Conservation (phyloP, 1,140 invertebrate genomes). For the Eumeta japonica region DNA sequence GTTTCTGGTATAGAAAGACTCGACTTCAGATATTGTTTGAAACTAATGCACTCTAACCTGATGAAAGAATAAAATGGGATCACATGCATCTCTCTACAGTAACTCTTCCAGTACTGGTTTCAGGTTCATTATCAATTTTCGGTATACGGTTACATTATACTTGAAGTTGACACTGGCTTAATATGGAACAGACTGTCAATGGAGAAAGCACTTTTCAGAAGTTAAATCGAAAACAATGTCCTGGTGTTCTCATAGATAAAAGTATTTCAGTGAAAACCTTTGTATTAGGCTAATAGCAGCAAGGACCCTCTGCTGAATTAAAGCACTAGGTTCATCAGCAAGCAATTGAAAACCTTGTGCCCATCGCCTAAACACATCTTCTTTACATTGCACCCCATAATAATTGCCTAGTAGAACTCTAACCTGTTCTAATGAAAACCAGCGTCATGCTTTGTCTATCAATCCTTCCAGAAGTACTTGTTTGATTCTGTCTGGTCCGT, state of each 20-base stretch:
- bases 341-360: conserved; percentile 91
- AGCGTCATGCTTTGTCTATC: conserved; percentile 39
- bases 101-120: conserved; percentile 32
- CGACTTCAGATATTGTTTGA: conserved; percentile 68
- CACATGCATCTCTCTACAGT: conserved; percentile 44
- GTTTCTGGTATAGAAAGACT: conserved; percentile 71
- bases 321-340: conserved; percentile 80
- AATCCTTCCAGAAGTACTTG: conserved; percentile 22
- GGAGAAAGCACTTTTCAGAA: conserved; percentile 68
- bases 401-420: conserved; percentile 69
- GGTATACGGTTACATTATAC: conserved; percentile 60
- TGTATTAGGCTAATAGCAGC: conserved; percentile 93
- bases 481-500: conserved; percentile 28
- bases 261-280: conserved; percentile 82
- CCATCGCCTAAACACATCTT: conserved; percentile 86
- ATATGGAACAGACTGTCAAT: conserved; percentile 71
- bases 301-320: conserved; percentile 91
- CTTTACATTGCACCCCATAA: conserved; percentile 78
- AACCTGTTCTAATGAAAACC: conserved; percentile 52
- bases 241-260: conserved; percentile 61
- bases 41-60: conserved; percentile 59
- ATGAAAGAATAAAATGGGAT: conserved; percentile 60
- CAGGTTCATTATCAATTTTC: conserved; percentile 44
- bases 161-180: conserved; percentile 61
- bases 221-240: conserved; percentile 58